phyloP scores from a whole-genome alignment of 2,797 vertebrate genomes.

The Alosa sapidissima region DNA sequence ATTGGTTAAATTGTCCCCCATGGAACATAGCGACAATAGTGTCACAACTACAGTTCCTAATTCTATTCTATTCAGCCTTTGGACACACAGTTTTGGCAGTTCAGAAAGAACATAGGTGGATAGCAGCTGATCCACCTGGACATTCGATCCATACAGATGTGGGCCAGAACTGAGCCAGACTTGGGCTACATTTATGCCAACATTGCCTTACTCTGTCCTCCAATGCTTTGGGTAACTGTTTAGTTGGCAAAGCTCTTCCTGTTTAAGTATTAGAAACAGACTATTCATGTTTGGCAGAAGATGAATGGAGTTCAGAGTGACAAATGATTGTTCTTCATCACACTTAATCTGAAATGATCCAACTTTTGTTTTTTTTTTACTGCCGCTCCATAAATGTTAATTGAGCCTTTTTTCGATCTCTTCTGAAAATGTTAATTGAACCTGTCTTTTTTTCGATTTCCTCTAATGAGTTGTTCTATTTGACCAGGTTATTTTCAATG shows the following conservation, averaged over 20 bases:
- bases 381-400: not conserved
- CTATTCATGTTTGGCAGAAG: not conserved
- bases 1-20: not conserved
- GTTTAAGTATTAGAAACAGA: not conserved
- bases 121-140: not conserved
- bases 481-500: slow-evolving; percentile 8
- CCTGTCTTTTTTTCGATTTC: not conserved
- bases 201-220: not conserved
- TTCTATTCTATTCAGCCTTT: not conserved
- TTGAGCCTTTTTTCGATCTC: not conserved
- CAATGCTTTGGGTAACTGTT: not conserved
- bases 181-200: not conserved
- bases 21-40: not conserved
- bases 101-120: not conserved
- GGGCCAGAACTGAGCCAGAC: not conserved
- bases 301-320: not conserved
- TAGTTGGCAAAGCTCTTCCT: not conserved
- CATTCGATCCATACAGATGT: not conserved
- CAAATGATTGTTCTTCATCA: not conserved
- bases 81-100: not conserved
- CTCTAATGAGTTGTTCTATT: not conserved
- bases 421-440: slow-evolving; percentile 3
- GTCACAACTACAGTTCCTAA: not conserved
- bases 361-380: not conserved
- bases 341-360: not conserved